A percentile compares a stretch with the other conserved stretches of the same genome.
phyloP scores from a whole-genome alignment of 2,113 vertebrate species.

The Rhabdomys dilectus region DNA sequence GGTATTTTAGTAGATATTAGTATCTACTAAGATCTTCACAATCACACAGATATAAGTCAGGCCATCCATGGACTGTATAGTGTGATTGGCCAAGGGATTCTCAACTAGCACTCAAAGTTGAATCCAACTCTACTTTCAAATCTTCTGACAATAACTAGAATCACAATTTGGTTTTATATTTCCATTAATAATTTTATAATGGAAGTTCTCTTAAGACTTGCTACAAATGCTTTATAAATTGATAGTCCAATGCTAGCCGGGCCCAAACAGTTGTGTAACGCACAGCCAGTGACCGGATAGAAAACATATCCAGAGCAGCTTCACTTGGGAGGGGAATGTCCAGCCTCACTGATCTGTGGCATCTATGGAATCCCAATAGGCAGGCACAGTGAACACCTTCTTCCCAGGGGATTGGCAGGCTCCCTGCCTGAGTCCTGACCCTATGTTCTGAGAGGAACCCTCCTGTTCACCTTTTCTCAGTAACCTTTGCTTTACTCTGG shows the following conservation, averaged over 20 bases:
- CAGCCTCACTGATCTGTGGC: not conserved
- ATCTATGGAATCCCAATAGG: not conserved
- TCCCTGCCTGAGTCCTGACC: not conserved
- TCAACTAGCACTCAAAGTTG: conserved; percentile 16
- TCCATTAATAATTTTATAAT: not conserved
- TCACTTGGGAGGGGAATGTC: not conserved
- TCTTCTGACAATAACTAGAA: not conserved
- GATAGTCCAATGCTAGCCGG: not conserved
- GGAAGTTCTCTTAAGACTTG: not conserved
- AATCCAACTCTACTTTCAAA: conserved; percentile 16
- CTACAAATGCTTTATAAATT: not conserved
- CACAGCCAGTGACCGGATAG: not conserved
- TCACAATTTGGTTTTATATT: not conserved
- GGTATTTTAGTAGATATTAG: not conserved
- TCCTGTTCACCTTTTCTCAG: not conserved
- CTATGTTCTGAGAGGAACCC: not conserved
- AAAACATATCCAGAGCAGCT: too few relatives aligned
- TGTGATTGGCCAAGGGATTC: not conserved
- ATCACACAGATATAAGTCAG: not conserved
- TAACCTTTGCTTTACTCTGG: not conserved
- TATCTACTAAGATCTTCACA: not conserved
- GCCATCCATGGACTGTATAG: not conserved
- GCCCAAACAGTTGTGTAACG: not conserved
- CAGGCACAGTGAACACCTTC: not conserved
- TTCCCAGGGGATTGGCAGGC: not conserved